Base-by-base conservation (phyloP, 1,140 invertebrate species). In the Drosophila lacteicornis region DNA sequence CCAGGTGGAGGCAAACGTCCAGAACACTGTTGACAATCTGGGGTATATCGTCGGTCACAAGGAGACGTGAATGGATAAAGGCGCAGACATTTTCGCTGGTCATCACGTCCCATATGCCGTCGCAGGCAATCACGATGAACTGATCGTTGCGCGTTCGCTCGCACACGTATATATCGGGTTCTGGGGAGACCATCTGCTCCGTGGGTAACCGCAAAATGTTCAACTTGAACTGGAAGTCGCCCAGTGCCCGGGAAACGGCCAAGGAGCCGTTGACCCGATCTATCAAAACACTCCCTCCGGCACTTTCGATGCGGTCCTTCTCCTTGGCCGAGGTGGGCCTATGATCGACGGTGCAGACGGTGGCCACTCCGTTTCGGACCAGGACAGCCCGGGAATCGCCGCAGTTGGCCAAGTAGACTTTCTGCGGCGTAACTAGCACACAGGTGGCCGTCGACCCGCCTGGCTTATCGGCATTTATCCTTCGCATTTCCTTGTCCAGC, bases 41-140 rank as follows among this genome's bases (percentile, higher is more conserved):
- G 0, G 67, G 13, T 9, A 73, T 38, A 17, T 73, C 30, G 3
- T 58, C 11, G 38, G 45, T 59, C 7, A 73, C 46, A 3, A 22
- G n/a, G 11, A 73, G 67, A 0, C 67, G 38, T 1, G 67, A 73
- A 1, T 42, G 7, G 19, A 73, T 58, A 13, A 38, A 73, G 2
- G 47, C 30, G 22, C 53, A 73, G 3, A 60, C 67, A 1, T 71
- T 67, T 0, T 25, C 22, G 22, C 53, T 51, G 11, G 13, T 51
- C 67, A 73, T 73, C 30, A 73, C 69, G 8, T 73, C 69, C 69
- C 69, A 73, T 12, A 73, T 49, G 27, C 69, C 69, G 12, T 73
- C 69, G 38, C 69, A 73, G 46, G 69, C 69, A 9, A 73, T 12
- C 0, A 73, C 19, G 22, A 73, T 7, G 9, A 73, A 73, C 7